Percentiles rank a stretch among this genome's conserved stretches.
phyloP scores from a whole-genome alignment of 2,888 invertebrate species.

The Thereva unica region DNA sequence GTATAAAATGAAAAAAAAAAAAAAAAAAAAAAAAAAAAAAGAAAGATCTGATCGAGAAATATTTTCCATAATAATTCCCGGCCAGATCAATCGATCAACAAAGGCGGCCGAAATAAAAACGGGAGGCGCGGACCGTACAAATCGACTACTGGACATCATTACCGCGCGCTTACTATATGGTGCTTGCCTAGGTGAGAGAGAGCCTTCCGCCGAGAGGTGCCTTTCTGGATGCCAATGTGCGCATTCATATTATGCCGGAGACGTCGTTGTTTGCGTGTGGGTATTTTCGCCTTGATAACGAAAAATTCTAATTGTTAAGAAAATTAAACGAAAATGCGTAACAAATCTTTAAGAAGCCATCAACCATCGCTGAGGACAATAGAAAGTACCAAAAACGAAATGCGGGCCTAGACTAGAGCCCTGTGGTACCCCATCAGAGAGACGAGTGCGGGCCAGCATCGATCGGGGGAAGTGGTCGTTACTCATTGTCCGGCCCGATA shows the following conservation, averaged over 20 bases:
- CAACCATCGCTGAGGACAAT: conserved; percentile 27
- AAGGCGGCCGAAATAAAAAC: conserved; percentile 17
- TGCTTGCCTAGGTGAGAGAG: no score
- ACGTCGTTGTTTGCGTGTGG: conserved; percentile 20
- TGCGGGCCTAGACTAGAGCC: no score
- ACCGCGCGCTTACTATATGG: conserved; percentile 6
- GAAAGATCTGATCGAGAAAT: conserved; percentile 1
- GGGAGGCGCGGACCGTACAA: conserved; percentile 37
- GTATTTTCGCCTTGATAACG: conserved; percentile 4
- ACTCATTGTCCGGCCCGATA: conserved; percentile 24
- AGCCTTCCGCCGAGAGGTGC: no score
- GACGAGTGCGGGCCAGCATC: no score
- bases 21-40: neutral
- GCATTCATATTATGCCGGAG: no score
- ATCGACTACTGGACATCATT: conserved; percentile 39
- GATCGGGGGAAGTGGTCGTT: neutral
- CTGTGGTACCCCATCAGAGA: no score
- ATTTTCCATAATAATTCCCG: conserved; percentile 31
- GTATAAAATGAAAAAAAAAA: conserved; percentile 12
- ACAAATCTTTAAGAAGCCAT: conserved; percentile 38
- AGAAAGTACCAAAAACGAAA: neutral
- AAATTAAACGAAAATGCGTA: conserved; percentile 39
- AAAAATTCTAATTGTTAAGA: conserved; percentile 37
- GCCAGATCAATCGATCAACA: conserved; percentile 31
- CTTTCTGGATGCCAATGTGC: no score